Evolutionary conservation across 2,888 invertebrate genomes (phyloP).

Genomic region (Muschampia plurimacula): DNA sequence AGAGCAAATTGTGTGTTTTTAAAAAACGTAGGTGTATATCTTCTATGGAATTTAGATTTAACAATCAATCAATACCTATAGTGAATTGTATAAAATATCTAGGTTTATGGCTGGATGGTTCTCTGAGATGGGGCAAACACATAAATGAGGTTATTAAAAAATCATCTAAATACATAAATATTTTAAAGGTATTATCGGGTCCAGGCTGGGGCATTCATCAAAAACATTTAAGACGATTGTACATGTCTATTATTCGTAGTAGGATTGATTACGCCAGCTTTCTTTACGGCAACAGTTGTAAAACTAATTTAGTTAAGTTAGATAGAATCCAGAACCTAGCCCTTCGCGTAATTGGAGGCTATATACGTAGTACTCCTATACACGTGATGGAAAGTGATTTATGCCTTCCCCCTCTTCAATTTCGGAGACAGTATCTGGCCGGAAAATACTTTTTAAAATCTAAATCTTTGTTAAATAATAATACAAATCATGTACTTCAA

Average conservation of each 20-base stretch:
- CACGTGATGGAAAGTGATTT: slow-evolving; percentile 41
- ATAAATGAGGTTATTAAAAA: slow-evolving; percentile 4
- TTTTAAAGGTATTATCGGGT: slow-evolving; percentile 37
- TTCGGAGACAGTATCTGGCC: slow-evolving; percentile 37
- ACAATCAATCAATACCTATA: slow-evolving; percentile 12
- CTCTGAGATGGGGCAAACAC: slow-evolving; percentile 26
- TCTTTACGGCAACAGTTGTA: slow-evolving; percentile 26
- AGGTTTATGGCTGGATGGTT: slow-evolving; percentile 28
- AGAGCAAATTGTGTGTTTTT: slow-evolving; percentile 32
- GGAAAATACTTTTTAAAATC: slow-evolving; percentile 37
- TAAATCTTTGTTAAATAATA: slow-evolving; percentile 12
- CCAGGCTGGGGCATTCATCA: slow-evolving; percentile 36
- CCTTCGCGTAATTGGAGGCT: slow-evolving; percentile 40
- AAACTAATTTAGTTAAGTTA: slow-evolving; percentile 33
- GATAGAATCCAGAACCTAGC: slow-evolving; percentile 41
- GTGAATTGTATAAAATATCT: slow-evolving; percentile 30
- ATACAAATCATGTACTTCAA: neutral
- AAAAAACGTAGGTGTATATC: slow-evolving; percentile 9
- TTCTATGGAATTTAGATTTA: slow-evolving; percentile 14
- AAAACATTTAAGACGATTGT: slow-evolving; percentile 33
- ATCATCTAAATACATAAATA: slow-evolving; percentile 2
- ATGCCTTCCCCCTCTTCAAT: slow-evolving; percentile 31
- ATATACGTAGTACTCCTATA: slow-evolving; percentile 38
- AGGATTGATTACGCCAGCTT: slow-evolving; percentile 36
- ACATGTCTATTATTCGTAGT: slow-evolving; percentile 31